Conservation (phyloP, 2,113 vertebrate genomes). For the Myodes glareolus region DNA sequence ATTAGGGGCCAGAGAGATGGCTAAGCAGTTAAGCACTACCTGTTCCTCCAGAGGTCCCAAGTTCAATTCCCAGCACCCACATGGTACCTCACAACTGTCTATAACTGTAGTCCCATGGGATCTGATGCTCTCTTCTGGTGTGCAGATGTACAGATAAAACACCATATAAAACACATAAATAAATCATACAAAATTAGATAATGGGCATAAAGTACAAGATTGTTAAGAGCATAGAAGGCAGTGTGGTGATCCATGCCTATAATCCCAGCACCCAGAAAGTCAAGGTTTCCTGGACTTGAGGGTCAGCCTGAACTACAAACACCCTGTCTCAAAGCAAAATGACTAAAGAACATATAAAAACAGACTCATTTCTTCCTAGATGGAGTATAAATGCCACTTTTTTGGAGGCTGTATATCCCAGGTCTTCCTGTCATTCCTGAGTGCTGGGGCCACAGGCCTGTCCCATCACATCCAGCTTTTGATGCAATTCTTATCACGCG, state of each 20-base stretch:
- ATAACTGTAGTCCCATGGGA: not conserved
- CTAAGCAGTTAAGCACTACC: not conserved
- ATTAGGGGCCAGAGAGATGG: not conserved
- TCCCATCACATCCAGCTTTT: not conserved
- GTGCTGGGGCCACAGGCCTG: not conserved
- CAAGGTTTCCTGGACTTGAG: not conserved
- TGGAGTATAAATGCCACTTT: not conserved
- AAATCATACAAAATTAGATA: not conserved
- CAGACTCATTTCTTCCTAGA: not conserved
- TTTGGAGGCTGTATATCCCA: not conserved
- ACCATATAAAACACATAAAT: not conserved
- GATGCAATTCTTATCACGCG: not conserved
- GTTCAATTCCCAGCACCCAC: not conserved
- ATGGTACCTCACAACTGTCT: not conserved
- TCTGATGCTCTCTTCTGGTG: not conserved
- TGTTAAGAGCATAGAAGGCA: not conserved
- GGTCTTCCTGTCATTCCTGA: not conserved
- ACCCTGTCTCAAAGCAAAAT: not conserved
- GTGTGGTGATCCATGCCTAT: not conserved
- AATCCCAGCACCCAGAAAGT: not conserved
- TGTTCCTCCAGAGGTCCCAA: not conserved
- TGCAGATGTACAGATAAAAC: not conserved
- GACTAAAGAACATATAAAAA: not conserved
- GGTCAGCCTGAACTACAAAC: not conserved
- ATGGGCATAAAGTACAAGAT: not conserved